A percentile compares a stretch with the other conserved stretches of the same genome.
phyloP scores from a whole-genome alignment of 2,797 vertebrate genomes.

The Lepus oiostolus region DNA sequence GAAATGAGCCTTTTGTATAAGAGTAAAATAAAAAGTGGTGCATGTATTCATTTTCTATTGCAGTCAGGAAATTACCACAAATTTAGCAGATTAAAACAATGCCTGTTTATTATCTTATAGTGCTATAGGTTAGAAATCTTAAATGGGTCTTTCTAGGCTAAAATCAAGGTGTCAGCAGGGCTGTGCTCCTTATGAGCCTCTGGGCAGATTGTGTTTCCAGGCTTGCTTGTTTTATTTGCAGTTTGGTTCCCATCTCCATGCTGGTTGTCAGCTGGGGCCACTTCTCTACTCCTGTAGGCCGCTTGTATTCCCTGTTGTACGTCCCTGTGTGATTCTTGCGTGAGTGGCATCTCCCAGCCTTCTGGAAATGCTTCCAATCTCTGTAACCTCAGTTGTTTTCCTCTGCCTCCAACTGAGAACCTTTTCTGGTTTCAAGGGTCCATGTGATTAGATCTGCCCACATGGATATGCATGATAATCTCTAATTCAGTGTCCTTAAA shows the following conservation, averaged over 20 bases:
- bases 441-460: not conserved
- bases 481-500: not conserved
- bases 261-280: not conserved
- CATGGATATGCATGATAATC: not conserved
- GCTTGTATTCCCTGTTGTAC: not conserved
- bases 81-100: not conserved
- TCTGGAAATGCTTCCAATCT: not conserved
- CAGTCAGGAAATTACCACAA: not conserved
- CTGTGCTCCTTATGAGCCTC: not conserved
- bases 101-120: not conserved
- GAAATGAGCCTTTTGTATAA: not conserved
- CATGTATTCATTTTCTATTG: not conserved
- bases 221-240: not conserved
- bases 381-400: not conserved
- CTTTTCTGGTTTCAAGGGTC: not conserved
- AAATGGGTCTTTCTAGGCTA: not conserved
- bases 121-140: not conserved
- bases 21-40: not conserved
- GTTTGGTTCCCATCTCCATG: not conserved
- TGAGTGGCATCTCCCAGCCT: not conserved
- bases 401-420: not conserved
- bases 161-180: not conserved
- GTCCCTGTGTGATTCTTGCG: not conserved
- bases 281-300: not conserved
- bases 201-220: not conserved